Percentiles rank a stretch among this genome's conserved stretches.
Evolutionary conservation across 2,888 invertebrate genomes (phyloP).

Genomic region (Caenorhabditis becei): DNA sequence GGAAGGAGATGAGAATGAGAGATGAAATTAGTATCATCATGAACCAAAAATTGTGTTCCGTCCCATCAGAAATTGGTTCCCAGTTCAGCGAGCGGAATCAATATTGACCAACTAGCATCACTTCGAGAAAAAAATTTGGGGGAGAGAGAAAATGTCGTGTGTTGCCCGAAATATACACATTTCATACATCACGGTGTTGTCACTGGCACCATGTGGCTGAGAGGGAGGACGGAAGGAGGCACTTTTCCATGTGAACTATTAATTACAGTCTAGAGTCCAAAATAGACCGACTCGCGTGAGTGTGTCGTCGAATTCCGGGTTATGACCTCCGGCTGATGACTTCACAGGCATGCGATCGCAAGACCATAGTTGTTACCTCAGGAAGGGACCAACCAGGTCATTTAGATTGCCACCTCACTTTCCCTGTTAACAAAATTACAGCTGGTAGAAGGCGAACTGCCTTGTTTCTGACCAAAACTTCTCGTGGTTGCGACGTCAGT

Average conservation of each 20-base stretch:
- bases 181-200: slow-evolving; percentile 19
- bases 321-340: not conserved
- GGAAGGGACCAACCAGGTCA: not conserved
- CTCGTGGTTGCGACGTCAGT: not conserved
- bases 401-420: not conserved
- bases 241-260: slow-evolving; percentile 7
- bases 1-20: not conserved
- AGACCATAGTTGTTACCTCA: not conserved
- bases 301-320: not conserved
- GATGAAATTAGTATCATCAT: too few relatives aligned
- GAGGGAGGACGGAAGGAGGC: not conserved
- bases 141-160: slow-evolving; percentile 10
- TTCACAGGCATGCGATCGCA: not conserved
- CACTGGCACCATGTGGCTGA: slow-evolving; percentile 8
- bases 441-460: not conserved
- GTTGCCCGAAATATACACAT: slow-evolving; percentile 14
- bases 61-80: not conserved
- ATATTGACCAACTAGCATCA: slow-evolving; percentile 18
- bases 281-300: too few relatives aligned
- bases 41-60: too few relatives aligned
- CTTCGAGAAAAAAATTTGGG: not conserved
- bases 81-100: not conserved
- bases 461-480: not conserved
- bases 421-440: not conserved
- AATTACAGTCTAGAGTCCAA: not conserved